Evolutionary conservation across 2,888 invertebrate species (phyloP).

Genomic region (Ectropis crepuscularia): DNA sequence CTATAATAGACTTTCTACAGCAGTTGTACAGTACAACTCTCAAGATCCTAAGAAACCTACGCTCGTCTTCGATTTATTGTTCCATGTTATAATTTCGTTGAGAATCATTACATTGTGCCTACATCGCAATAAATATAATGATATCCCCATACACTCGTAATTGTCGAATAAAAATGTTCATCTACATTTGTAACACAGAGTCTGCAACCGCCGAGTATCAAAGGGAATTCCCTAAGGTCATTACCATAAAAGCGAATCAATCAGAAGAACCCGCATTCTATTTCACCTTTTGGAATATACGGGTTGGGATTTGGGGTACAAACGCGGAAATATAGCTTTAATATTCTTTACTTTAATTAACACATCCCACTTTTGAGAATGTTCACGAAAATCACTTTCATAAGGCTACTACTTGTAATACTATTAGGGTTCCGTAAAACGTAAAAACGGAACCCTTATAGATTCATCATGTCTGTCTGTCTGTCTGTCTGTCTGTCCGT

Average conservation of each 20-base stretch:
- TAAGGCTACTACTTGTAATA: too few species aligned
- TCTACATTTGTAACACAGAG: constrained; percentile 1
- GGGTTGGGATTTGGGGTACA: not conserved
- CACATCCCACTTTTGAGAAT: too few species aligned
- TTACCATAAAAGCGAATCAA: constrained; percentile 31
- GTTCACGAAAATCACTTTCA: too few species aligned
- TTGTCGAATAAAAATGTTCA: constrained; percentile 7
- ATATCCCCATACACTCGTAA: not conserved
- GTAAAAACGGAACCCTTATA: too few species aligned
- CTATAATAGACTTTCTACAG: too few species aligned
- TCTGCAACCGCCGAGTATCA: constrained; percentile 16
- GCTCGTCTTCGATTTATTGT: too few species aligned
- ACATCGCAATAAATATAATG: not conserved
- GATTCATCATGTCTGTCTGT: too few species aligned
- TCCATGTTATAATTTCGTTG: not conserved
- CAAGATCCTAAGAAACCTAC: too few species aligned
- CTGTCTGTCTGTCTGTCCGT: too few species aligned
- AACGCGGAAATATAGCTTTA: not conserved
- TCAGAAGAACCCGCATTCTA: constrained; percentile 25
- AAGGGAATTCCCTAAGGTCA: constrained; percentile 28
- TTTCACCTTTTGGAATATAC: constrained; percentile 21
- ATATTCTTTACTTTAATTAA: too few species aligned
- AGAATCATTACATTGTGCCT: not conserved
- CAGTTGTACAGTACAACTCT: too few species aligned
- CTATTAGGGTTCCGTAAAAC: too few species aligned